Evolutionary conservation across 1,140 invertebrate species (phyloP).

Genomic region (Penaeus japonicus): DNA sequence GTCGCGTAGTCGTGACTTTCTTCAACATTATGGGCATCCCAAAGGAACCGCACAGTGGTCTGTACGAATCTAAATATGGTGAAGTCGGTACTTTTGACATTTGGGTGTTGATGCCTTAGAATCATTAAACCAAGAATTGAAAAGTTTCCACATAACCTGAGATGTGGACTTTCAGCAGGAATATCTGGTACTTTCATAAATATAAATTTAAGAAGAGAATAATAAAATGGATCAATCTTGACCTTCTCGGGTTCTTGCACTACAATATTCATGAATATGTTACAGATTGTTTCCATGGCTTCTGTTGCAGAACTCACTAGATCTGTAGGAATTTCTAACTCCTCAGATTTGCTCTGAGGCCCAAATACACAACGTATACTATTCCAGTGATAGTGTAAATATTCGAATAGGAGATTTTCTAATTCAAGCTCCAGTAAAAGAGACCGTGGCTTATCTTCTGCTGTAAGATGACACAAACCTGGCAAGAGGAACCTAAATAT

Average conservation of each 20-base stretch:
- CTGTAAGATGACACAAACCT: slow-evolving; percentile 86
- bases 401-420: slow-evolving; percentile 60
- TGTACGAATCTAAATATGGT: slow-evolving; percentile 81
- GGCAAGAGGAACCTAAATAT: slow-evolving; percentile 82
- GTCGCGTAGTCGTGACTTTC: slow-evolving; percentile 82
- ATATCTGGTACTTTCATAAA: slow-evolving; percentile 80
- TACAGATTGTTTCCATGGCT: slow-evolving; percentile 85
- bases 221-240: slow-evolving; percentile 78
- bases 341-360: slow-evolving; percentile 40
- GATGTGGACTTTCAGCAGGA: slow-evolving; percentile 82
- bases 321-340: slow-evolving; percentile 22
- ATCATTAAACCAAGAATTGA: slow-evolving; percentile 82
- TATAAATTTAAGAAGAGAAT: slow-evolving; percentile 83
- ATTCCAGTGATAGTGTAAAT: slow-evolving; percentile 59
- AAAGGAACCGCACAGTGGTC: slow-evolving; percentile 85
- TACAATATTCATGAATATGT: slow-evolving; percentile 90
- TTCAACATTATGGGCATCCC: slow-evolving; percentile 86
- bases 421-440: slow-evolving; percentile 75
- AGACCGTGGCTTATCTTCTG: slow-evolving; percentile 85
- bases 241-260: slow-evolving; percentile 85
- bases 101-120: slow-evolving; percentile 79
- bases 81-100: slow-evolving; percentile 85
- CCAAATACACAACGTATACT: slow-evolving; percentile 38
- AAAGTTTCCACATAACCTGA: slow-evolving; percentile 84
- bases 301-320: slow-evolving; percentile 35